phyloP scores from a whole-genome alignment of 2,113 vertebrate genomes.

The Epinephelus fuscoguttatus region DNA sequence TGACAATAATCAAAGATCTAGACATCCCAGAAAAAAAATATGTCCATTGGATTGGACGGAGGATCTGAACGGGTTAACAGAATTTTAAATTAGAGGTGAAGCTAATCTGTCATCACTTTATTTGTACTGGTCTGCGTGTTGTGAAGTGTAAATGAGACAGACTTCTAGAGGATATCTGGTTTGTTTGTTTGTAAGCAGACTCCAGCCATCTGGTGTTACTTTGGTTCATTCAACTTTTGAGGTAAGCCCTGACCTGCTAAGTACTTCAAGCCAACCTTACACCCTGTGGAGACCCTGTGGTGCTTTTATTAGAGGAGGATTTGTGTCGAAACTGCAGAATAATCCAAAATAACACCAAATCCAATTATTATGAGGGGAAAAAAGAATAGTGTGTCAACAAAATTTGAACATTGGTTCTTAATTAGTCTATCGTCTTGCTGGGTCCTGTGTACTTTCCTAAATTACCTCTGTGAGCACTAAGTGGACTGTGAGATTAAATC shows the following conservation, averaged over 20 bases:
- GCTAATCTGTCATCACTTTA: background rate
- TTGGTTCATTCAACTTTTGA: background rate
- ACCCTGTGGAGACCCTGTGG: background rate
- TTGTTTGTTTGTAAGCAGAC: background rate
- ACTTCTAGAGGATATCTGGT: background rate
- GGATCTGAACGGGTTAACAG: background rate
- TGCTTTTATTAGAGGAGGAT: background rate
- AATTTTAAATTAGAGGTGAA: background rate
- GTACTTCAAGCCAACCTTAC: background rate
- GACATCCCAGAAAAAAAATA: no score
- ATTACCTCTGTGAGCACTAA: conserved; percentile 49
- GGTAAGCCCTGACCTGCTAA: background rate
- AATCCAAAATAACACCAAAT: conserved; percentile 4
- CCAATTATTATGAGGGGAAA: background rate
- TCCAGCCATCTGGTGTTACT: background rate
- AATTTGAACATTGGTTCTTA: conserved; percentile 11
- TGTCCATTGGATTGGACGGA: no score
- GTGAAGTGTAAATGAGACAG: background rate
- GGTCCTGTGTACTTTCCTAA: conserved; percentile 37
- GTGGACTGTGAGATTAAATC: conserved; percentile 55
- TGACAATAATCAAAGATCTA: no score
- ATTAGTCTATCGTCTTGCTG: conserved; percentile 20
- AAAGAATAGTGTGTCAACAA: background rate
- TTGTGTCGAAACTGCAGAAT: background rate
- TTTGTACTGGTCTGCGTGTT: background rate